Evolutionary conservation across 2,797 vertebrate genomes (phyloP).

Genomic region (Sarcoramphus papa): DNA sequence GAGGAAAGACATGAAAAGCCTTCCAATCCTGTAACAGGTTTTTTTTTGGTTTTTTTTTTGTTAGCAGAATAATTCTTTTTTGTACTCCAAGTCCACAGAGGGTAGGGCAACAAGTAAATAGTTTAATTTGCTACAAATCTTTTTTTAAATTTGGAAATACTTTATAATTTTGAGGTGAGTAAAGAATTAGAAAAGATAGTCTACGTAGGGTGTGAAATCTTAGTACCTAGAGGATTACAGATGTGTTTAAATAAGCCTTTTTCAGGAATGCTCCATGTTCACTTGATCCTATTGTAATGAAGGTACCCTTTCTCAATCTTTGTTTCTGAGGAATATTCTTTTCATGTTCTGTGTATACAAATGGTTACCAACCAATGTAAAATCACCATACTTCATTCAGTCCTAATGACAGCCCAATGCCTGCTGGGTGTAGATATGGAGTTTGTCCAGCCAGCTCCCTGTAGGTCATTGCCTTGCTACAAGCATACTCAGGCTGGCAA

Average conservation of each 20-base stretch:
- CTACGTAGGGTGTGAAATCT: neutral
- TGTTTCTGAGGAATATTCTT: neutral
- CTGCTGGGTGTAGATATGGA: neutral
- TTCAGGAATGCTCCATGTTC: neutral
- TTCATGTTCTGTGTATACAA: neutral
- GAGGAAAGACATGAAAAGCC: neutral
- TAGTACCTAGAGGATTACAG: neutral
- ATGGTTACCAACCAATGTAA: neutral
- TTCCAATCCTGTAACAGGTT: neutral
- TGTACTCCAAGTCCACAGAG: neutral
- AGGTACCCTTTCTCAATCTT: neutral
- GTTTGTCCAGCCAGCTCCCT: neutral
- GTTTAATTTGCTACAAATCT: neutral
- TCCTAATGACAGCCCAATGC: neutral
- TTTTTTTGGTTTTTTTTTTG: neutral
- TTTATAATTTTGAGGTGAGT: neutral
- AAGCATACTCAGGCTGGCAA: conserved; percentile 2
- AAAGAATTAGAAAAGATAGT: neutral
- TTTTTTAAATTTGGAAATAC: neutral
- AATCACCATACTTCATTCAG: neutral
- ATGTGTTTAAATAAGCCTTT: neutral
- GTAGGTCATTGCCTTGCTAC: conserved; percentile 6
- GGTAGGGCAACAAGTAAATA: neutral
- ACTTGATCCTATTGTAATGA: neutral
- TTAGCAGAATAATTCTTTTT: neutral